These are phyloP conservation scores for Digitonthophagus gazella DNA, from an alignment of 2,888 invertebrate genomes.

Conservation along the genomic window DNA sequence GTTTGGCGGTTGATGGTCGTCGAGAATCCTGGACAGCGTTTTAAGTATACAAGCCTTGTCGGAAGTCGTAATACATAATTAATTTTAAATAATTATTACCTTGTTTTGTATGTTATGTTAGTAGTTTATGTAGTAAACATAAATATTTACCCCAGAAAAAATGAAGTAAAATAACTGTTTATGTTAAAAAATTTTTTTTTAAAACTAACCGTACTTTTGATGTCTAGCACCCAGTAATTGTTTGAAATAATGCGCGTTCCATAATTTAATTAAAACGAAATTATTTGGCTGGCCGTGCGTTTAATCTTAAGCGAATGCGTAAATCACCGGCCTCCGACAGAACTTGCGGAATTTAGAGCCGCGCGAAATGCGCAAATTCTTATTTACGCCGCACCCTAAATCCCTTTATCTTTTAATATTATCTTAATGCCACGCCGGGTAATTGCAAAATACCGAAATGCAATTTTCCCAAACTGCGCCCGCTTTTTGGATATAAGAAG, in stretches of 20 bases:
- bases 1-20: neutral
- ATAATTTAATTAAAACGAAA: neutral
- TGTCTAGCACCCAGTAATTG: too few relatives aligned
- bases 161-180: too few relatives aligned
- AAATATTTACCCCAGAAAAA: neutral
- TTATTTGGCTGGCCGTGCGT: neutral
- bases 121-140: neutral
- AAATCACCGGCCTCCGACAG: constrained; percentile 18
- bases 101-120: neutral
- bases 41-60: neutral
- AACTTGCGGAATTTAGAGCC: neutral
- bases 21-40: neutral
- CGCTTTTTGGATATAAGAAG: neutral
- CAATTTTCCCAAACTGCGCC: neutral
- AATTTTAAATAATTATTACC: neutral
- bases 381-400: constrained; percentile 20
- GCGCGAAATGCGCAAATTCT: constrained; percentile 12
- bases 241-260: neutral
- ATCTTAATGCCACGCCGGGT: constrained; percentile 24
- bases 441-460: constrained; percentile 27
- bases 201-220: too few relatives aligned
- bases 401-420: constrained; percentile 29
- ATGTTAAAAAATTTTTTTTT: too few relatives aligned
- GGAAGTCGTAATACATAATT: neutral
- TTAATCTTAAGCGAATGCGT: constrained; percentile 15